These are phyloP conservation scores for Blastobasis adustella DNA, from an alignment of 2,888 invertebrate genomes.

Conservation along the genomic window DNA sequence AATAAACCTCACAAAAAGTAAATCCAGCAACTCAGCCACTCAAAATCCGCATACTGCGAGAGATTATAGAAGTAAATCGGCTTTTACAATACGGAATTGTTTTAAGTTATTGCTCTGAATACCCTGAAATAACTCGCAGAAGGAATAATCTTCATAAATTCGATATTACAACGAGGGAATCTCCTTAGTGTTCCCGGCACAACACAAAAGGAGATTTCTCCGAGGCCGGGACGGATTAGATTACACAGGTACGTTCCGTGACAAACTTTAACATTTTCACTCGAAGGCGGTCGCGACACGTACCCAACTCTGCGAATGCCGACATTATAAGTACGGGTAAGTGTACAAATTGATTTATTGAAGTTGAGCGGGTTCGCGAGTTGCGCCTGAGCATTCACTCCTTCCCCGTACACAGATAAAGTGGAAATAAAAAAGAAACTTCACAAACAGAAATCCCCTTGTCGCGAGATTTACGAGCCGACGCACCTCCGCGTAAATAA, in stretches of 20 bases:
- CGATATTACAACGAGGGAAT: slow-evolving; percentile 6
- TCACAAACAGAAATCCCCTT: slow-evolving; percentile 72
- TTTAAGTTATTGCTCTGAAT: no score
- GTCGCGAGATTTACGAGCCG: slow-evolving; percentile 71
- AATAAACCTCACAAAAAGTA: no score
- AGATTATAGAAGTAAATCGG: no score
- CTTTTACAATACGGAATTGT: no score
- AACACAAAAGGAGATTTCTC: slow-evolving; percentile 9
- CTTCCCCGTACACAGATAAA: slow-evolving; percentile 68
- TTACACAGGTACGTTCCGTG: slow-evolving; percentile 22
- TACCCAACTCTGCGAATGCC: slow-evolving; percentile 39
- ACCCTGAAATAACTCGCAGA: not conserved
- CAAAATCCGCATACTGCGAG: no score
- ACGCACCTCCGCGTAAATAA: slow-evolving; percentile 65
- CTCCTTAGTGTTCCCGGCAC: slow-evolving; percentile 5
- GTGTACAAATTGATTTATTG: slow-evolving; percentile 74
- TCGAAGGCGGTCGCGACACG: slow-evolving; percentile 52
- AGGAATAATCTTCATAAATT: slow-evolving; percentile 5
- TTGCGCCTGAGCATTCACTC: slow-evolving; percentile 69
- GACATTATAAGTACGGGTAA: slow-evolving; percentile 65
- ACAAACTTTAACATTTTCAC: slow-evolving; percentile 44
- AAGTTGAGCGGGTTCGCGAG: slow-evolving; percentile 65
- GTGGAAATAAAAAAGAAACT: slow-evolving; percentile 72
- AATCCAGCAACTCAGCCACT: no score
- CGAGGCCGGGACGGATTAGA: slow-evolving; percentile 12